These are phyloP conservation scores for Heliconius sara DNA, from an alignment of 2,888 invertebrate genomes.

Conservation along the genomic window DNA sequence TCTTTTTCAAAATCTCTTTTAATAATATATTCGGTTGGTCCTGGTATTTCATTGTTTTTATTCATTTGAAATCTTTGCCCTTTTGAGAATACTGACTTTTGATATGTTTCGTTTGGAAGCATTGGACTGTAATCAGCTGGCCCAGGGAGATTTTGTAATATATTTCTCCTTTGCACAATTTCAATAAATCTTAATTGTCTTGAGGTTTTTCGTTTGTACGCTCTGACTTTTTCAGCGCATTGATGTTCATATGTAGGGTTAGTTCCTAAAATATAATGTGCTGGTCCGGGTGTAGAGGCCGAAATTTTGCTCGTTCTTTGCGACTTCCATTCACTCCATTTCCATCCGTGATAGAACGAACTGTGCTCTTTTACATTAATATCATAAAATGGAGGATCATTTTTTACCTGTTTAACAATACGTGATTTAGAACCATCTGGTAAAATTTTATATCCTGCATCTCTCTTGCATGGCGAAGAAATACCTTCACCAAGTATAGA, in stretches of 20 bases:
- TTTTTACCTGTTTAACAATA: constrained; percentile 43
- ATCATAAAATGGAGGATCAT: constrained; percentile 67
- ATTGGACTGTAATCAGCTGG: constrained; percentile 65
- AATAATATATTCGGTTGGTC: constrained; percentile 65
- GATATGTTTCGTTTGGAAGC: constrained; percentile 56
- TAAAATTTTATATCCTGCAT: constrained; percentile 56
- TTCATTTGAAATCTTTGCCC: constrained; percentile 57
- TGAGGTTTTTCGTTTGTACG: constrained; percentile 61
- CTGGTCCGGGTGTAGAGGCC: constrained; percentile 65
- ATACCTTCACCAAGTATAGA: constrained; percentile 52
- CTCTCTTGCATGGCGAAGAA: constrained; percentile 58
- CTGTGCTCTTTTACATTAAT: constrained; percentile 60
- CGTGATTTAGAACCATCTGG: constrained; percentile 54
- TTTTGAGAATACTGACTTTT: constrained; percentile 61
- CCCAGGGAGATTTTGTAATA: constrained; percentile 64
- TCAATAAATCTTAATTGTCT: constrained; percentile 71
- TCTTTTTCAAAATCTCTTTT: constrained; percentile 65
- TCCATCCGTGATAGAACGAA: constrained; percentile 71
- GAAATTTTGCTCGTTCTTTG: constrained; percentile 50
- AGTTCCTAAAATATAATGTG: constrained; percentile 60
- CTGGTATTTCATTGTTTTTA: constrained; percentile 57
- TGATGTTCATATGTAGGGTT: constrained; percentile 53
- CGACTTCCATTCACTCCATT: constrained; percentile 72
- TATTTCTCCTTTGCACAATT: constrained; percentile 62
- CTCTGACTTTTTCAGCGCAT: constrained; percentile 66